A percentile compares a stretch with the other conserved stretches of the same genome.
phyloP scores from a whole-genome alignment of 2,888 invertebrate genomes.

The Drosophila infuscata region DNA sequence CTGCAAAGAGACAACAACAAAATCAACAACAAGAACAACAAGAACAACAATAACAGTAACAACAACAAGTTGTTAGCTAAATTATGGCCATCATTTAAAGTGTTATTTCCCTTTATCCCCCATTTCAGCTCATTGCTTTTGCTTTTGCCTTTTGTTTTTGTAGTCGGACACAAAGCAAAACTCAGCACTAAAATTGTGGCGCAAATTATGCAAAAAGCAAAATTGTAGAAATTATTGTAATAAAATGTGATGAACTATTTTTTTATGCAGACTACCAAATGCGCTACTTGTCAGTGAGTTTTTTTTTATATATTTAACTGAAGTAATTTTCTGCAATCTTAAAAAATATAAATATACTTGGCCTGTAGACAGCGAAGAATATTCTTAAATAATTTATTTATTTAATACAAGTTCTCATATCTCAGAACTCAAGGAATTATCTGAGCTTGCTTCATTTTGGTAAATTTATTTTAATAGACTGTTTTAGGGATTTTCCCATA shows the following conservation, averaged over 20 bases:
- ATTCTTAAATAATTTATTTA: background rate
- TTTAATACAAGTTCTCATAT: background rate
- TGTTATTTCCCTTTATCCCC: constrained; percentile 35
- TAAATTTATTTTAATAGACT: background rate
- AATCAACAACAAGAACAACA: constrained; percentile 32
- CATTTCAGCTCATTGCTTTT: constrained; percentile 9
- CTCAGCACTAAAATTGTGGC: constrained; percentile 72
- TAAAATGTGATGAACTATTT: constrained; percentile 14
- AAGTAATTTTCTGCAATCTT: background rate
- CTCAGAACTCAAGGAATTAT: background rate
- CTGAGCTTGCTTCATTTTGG: background rate
- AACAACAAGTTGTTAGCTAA: constrained; percentile 68
- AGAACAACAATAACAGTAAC: constrained; percentile 23
- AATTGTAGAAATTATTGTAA: constrained; percentile 45
- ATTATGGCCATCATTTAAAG: constrained; percentile 75
- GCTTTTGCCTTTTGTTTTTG: constrained; percentile 6
- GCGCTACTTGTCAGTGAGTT: constrained; percentile 6
- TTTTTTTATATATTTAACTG: background rate
- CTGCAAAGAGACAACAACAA: constrained; percentile 45
- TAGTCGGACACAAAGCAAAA: constrained; percentile 56
- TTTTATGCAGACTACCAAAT: background rate
- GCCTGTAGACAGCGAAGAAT: background rate
- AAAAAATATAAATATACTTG: background rate
- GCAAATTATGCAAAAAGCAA: constrained; percentile 62
- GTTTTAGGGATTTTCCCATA: background rate